Evolutionary conservation across 1,140 invertebrate genomes (phyloP), one percentile per base, ranked within the genome.

Genomic region (Cyclina sinensis): DNA sequence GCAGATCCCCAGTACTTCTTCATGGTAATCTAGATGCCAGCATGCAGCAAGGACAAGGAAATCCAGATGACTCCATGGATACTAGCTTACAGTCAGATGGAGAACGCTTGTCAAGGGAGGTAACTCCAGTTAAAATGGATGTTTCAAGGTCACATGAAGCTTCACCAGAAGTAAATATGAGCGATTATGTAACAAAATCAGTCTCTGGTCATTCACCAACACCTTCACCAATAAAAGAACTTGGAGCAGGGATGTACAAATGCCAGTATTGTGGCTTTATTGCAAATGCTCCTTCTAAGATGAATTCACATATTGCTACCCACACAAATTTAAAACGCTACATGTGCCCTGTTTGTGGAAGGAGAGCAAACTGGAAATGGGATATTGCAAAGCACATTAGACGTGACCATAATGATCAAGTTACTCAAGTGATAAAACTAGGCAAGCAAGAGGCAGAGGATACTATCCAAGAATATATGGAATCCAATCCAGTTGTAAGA

Each of bases 331-430:
- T 95, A 0, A 95, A 95, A 76, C 91, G 90, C 48, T 96, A 94
- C 87, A 94, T 94, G 92, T 95, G 95, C 89, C 94, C 94, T 4
- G 85, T 93, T 14, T 95, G 95, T 92, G 94, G 94, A 18, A 90
- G 92, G 16, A 86, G 95, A 30, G 92, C 94, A 43, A 95, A 95
- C 87, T 95, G 94, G 93, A 95, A 95, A 82, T 96, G 95, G 94
- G 95, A 96, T 81, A 93, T 95, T 12, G 91, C 93, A 11, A 96
- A 96, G 86, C 95, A 96, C 76, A 94, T 96, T 59, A 89, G 91
- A n/a, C 92, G 91, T 35, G 92, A 91, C 73, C 95, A 96, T 79
- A 91, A 93, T 1, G 90, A 92, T 16, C 91, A 88, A 46, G 73
- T 43, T 27, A 87, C 92, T 14, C 91, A 94, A 74, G 94, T 95